Percentiles rank a stretch among this genome's conserved stretches.
phyloP scores from a whole-genome alignment of 2,888 invertebrate species.

The Tenthredo livida region DNA sequence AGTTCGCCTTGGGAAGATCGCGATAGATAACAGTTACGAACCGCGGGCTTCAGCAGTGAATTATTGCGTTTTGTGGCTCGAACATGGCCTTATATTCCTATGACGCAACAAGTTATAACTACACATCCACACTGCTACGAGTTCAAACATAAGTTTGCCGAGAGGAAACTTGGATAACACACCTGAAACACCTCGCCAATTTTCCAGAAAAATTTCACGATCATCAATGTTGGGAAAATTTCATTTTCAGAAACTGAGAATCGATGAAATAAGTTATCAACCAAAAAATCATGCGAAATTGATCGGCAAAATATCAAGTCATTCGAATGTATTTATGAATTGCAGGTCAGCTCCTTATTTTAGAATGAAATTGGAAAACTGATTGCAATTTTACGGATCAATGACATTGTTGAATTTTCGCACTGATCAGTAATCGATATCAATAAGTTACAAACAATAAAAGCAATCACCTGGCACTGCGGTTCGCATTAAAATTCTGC shows the following conservation, averaged over 20 bases:
- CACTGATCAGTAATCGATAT: too few relatives aligned
- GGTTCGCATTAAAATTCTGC: background rate
- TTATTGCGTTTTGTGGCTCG: conserved; percentile 31
- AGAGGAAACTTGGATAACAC: conserved; percentile 4
- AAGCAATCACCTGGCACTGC: background rate
- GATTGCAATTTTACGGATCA: background rate
- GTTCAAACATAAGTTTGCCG: background rate
- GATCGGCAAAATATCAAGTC: too few relatives aligned
- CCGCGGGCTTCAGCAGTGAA: conserved; percentile 1
- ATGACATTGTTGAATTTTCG: background rate
- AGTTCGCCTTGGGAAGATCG: conserved; percentile 27
- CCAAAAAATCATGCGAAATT: background rate
- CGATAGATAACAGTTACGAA: conserved; percentile 36
- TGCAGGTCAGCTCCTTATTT: too few relatives aligned
- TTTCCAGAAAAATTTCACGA: background rate
- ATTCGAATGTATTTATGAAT: too few relatives aligned
- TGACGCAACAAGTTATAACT: conserved; percentile 43
- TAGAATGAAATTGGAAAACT: background rate
- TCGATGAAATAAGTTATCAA: too few relatives aligned
- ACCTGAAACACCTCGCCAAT: background rate
- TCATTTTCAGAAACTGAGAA: too few relatives aligned
- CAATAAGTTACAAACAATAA: background rate
- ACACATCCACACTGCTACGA: background rate
- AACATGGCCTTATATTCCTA: conserved; percentile 24
- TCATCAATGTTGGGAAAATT: background rate